Evolutionary conservation across 2,113 vertebrate species (phyloP).

Genomic region (Oreotragus oreotragus): DNA sequence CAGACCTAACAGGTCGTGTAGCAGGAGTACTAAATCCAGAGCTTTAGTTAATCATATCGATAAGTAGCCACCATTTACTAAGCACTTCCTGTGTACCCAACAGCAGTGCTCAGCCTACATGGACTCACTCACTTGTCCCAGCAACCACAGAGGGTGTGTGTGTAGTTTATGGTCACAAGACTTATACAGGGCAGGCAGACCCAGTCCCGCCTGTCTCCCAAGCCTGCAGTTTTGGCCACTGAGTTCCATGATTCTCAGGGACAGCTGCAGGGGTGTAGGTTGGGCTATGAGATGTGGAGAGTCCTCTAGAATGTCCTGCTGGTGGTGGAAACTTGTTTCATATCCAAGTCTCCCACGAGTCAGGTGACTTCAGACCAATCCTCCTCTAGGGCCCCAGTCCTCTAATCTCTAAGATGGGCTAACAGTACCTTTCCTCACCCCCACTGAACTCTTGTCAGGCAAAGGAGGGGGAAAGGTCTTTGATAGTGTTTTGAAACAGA

Average conservation of each 20-base stretch:
- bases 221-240: neutral
- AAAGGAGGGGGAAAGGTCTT: neutral
- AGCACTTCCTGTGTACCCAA: neutral
- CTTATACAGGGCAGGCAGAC: neutral
- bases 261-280: neutral
- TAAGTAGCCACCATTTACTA: neutral
- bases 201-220: neutral
- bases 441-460: neutral
- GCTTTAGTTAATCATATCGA: neutral
- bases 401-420: neutral
- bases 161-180: neutral
- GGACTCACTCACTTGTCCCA: neutral
- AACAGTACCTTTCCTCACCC: neutral
- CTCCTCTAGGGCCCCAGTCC: neutral
- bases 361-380: neutral
- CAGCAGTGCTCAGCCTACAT: neutral
- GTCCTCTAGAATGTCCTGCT: neutral
- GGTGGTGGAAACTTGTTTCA: neutral
- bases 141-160: neutral
- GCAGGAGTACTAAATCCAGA: neutral
- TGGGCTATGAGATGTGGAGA: too few relatives aligned
- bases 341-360: neutral
- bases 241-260: neutral
- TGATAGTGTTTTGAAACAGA: neutral
- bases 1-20: neutral